These are phyloP conservation scores for Enteromius viviparus DNA, from an alignment of 2,797 vertebrate genomes.

Conservation along the genomic window DNA sequence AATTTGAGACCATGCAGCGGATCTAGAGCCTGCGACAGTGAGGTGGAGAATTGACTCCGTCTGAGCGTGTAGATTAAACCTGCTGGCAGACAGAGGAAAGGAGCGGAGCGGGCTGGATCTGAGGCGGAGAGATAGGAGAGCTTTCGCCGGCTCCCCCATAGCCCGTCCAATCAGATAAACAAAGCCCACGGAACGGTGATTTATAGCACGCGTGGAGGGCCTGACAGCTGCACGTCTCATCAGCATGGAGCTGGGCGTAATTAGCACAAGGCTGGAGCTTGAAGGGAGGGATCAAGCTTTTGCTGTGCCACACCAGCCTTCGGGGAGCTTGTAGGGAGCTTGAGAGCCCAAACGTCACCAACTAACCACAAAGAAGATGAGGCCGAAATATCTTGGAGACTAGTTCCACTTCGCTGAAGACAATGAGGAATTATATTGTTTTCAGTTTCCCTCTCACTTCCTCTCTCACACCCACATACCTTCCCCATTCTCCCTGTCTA, in stretches of 20 bases:
- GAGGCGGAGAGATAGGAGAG: slow-evolving; percentile 64
- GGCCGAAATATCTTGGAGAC: slow-evolving; percentile 52
- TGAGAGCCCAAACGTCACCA: slow-evolving; percentile 27
- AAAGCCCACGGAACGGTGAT: slow-evolving; percentile 71
- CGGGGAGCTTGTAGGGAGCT: background rate
- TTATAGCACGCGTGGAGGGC: slow-evolving; percentile 72
- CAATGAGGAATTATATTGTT: slow-evolving; percentile 63
- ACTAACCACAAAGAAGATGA: slow-evolving; percentile 31
- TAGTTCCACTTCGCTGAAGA: slow-evolving; percentile 60
- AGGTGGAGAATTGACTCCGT: slow-evolving; percentile 64
- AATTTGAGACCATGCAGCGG: slow-evolving; percentile 63
- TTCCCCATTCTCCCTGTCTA: slow-evolving; percentile 28
- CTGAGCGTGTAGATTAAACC: slow-evolving; percentile 61
- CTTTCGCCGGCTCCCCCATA: slow-evolving; percentile 43
- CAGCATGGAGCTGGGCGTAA: slow-evolving; percentile 49
- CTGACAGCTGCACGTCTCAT: slow-evolving; percentile 74
- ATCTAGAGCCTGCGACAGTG: slow-evolving; percentile 53
- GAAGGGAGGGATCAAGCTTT: background rate
- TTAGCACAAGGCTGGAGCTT: slow-evolving; percentile 47
- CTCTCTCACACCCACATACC: slow-evolving; percentile 44
- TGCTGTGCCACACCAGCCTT: background rate
- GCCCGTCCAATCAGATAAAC: slow-evolving; percentile 66
- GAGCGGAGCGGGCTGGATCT: slow-evolving; percentile 65
- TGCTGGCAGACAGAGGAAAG: slow-evolving; percentile 62
- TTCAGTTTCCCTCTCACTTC: slow-evolving; percentile 39